Percentiles rank a stretch among this genome's conserved stretches.
Conservation (phyloP, 2,113 vertebrate genomes). For the Passer montanus region DNA sequence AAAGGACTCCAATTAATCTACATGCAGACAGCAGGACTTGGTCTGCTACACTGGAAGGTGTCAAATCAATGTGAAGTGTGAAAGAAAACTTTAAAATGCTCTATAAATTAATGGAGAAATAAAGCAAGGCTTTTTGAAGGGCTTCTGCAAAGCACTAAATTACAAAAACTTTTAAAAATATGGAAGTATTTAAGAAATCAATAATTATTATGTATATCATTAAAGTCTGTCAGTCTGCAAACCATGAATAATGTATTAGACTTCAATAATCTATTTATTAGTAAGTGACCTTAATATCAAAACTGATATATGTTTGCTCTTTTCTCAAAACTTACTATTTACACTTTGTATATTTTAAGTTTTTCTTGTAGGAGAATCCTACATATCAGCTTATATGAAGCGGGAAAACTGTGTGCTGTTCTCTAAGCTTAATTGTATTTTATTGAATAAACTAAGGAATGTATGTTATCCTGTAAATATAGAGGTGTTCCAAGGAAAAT, state of each 20-base stretch:
- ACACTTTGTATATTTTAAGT: not conserved
- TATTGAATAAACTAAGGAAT: not conserved
- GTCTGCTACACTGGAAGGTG: not conserved
- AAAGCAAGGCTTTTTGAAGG: not conserved
- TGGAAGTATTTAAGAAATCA: not conserved
- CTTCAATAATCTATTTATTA: not conserved
- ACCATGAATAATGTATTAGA: not conserved
- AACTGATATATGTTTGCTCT: not conserved
- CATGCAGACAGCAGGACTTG: not conserved
- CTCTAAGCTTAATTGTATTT: not conserved
- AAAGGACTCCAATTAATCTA: slow-evolving; percentile 36
- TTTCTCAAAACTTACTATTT: not conserved
- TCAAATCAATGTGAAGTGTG: not conserved
- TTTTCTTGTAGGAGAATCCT: not conserved
- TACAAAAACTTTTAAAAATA: not conserved
- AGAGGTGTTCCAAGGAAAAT: slow-evolving; percentile 33
- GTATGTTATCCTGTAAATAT: not conserved
- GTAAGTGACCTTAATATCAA: not conserved
- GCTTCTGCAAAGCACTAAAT: not conserved
- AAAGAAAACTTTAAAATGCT: not conserved
- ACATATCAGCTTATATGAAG: not conserved
- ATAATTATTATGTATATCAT: not conserved
- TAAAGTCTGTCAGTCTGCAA: not conserved
- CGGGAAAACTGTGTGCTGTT: not conserved
- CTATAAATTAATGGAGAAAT: not conserved